Percentiles rank a stretch among this genome's conserved stretches.
These are phyloP conservation scores for Xylota segnis DNA, from an alignment of 2,888 invertebrate species.

Conservation along the genomic window DNA sequence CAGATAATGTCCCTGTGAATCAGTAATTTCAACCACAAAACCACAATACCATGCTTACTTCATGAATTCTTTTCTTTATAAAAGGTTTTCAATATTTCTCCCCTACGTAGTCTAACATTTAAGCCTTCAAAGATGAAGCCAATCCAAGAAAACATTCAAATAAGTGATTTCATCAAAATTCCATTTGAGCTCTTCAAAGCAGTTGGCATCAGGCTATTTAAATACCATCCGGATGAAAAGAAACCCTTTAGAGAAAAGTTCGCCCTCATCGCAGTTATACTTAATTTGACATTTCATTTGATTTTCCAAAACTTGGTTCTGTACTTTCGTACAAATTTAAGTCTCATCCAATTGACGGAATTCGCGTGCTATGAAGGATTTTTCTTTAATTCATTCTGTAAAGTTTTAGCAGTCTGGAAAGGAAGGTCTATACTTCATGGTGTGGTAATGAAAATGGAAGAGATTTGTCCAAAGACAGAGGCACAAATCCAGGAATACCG, in stretches of 20 bases:
- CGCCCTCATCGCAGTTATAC: background rate
- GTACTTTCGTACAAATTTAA: slow-evolving; percentile 17
- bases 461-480: slow-evolving; percentile 67
- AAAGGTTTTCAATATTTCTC: background rate
- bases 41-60: slow-evolving; percentile 11
- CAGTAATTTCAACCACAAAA: slow-evolving; percentile 5
- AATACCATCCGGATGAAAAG: slow-evolving; percentile 23
- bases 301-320: background rate
- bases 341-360: slow-evolving; percentile 45
- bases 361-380: slow-evolving; percentile 52
- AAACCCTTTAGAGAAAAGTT: slow-evolving; percentile 9
- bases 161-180: slow-evolving; percentile 61
- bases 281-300: background rate
- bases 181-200: slow-evolving; percentile 35
- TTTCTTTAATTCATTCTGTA: slow-evolving; percentile 42
- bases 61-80: background rate
- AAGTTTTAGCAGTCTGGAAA: slow-evolving; percentile 42
- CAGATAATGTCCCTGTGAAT: background rate
- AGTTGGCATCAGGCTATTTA: slow-evolving; percentile 48
- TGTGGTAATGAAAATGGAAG: slow-evolving; percentile 54
- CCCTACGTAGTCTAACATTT: background rate
- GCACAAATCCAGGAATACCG: slow-evolving; percentile 42
- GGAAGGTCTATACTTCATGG: slow-evolving; percentile 52
- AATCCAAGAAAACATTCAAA: background rate
- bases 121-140: slow-evolving; percentile 27